Evolutionary conservation across 2,888 invertebrate genomes (phyloP).

Genomic region (Noctua comes): DNA sequence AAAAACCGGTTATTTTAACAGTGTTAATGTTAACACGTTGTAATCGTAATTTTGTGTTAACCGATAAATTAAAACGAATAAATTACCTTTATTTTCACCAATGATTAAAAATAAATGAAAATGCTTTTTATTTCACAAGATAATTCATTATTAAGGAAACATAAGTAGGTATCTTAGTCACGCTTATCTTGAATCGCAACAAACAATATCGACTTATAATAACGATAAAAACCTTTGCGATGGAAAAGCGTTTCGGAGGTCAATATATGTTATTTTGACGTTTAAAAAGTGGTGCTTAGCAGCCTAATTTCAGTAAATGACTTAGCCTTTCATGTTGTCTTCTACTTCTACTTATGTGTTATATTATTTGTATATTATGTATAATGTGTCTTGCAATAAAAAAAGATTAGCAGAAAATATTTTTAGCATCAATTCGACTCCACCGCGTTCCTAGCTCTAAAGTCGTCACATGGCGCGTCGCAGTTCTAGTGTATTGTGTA

Average conservation of each 20-base stretch:
- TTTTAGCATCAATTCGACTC: slow-evolving; percentile 71
- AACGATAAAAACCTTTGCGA: slow-evolving; percentile 15
- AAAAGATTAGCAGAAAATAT: slow-evolving; percentile 19
- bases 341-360: not conserved
- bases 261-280: not conserved
- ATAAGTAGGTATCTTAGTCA: not conserved
- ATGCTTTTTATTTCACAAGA: slow-evolving; percentile 1
- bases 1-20: not conserved
- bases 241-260: not conserved
- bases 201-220: slow-evolving; percentile 7
- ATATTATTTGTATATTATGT: too few relatives aligned
- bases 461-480: slow-evolving; percentile 88
- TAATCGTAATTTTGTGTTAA: not conserved
- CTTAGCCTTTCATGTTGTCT: not conserved
- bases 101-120: not conserved
- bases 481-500: slow-evolving; percentile 85
- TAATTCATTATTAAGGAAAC: slow-evolving; percentile 12
- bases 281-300: not conserved
- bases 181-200: slow-evolving; percentile 24
- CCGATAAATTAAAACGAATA: not conserved
- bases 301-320: not conserved
- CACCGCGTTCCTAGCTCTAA: slow-evolving; percentile 71
- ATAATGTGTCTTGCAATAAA: not conserved
- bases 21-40: not conserved
- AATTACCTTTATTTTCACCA: not conserved